A percentile compares a stretch with the other conserved stretches of the same genome.
Conservation (phyloP, 2,797 vertebrate species). For the Serranus cabrilla region DNA sequence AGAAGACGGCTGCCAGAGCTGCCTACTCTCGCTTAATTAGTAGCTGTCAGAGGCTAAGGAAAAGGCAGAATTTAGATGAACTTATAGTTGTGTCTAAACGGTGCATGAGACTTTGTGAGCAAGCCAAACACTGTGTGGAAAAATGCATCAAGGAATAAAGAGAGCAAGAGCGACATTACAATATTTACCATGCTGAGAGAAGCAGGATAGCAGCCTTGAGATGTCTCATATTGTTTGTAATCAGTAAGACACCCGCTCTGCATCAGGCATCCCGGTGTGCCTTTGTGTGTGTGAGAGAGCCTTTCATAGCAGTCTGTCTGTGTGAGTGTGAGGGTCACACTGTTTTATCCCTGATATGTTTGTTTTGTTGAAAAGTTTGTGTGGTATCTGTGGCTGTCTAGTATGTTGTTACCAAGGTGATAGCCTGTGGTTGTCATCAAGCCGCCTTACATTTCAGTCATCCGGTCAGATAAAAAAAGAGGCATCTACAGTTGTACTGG, state of each 20-base stretch:
- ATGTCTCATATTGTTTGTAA: constrained; percentile 60
- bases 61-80: constrained; percentile 48
- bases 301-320: constrained; percentile 24
- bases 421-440: constrained; percentile 38
- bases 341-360: constrained; percentile 33
- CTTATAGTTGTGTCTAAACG: constrained; percentile 31
- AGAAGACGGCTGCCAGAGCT: constrained; percentile 16
- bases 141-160: constrained; percentile 39
- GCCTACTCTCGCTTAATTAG: constrained; percentile 41
- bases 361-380: constrained; percentile 26
- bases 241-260: constrained; percentile 50
- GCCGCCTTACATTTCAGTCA: neutral
- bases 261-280: constrained; percentile 47
- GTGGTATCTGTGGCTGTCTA: constrained; percentile 28
- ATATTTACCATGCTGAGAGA: constrained; percentile 52
- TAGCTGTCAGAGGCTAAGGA: constrained; percentile 42
- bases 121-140: constrained; percentile 40
- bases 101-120: neutral
- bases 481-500: neutral
- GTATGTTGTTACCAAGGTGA: constrained; percentile 64
- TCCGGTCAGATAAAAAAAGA: constrained; percentile 2
- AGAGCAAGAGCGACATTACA: constrained; percentile 50
- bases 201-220: constrained; percentile 49
- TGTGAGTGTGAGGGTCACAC: constrained; percentile 33
- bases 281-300: constrained; percentile 42